Evolutionary conservation across 2,113 vertebrate genomes (phyloP), one percentile per base, ranked within the genome.

Genomic region (Lota lota): DNA sequence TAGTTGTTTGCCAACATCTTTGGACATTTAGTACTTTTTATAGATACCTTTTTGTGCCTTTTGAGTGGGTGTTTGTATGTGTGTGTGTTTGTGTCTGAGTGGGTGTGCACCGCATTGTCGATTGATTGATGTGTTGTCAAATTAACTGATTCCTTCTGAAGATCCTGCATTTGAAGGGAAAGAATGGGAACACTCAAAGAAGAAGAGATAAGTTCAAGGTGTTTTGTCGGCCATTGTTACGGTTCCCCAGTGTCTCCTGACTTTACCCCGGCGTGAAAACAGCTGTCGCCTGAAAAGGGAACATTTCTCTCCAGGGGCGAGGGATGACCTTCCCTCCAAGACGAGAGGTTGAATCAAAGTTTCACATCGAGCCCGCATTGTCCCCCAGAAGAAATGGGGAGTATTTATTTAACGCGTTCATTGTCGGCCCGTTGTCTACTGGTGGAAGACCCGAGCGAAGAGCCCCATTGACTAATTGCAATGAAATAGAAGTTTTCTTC

Each of bases 331-430:
- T 71, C 85, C 28, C 79, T 75, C 72, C 62, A 47, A 47, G 79
- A 88, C 77, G 80, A 85, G 84, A 87, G 72, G 77, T 73, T 81
- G 88, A 86, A 88, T 90, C 83, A 87, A 88, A 88, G 90, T 91
- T 89, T 92, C 90, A 92, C 90, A 91, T 91, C 3, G 87, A 89
- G 89, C 54, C 7, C 54, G 40, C 28, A 88, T 92, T 91, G 88
- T 92, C 81, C 79, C 70, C 15, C 40, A 67, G 85, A 88, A 83
- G 90, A 89, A 88, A 77, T 78, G 84, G 81, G 83, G 81, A 86
- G 89, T 91, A 92, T 93, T 92, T 93, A 90, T 92, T 93, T 92
- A 88, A 85, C 90, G 80, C 85, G 84, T 89, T 87, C 89, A 92
- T 93, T 93, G 88, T 92, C 90, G 87, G 87, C 88, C 87, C 92